A percentile compares a stretch with the other conserved stretches of the same genome.
Conservation (phyloP, 2,888 invertebrate genomes). For the Leptinotarsa haldemani region DNA sequence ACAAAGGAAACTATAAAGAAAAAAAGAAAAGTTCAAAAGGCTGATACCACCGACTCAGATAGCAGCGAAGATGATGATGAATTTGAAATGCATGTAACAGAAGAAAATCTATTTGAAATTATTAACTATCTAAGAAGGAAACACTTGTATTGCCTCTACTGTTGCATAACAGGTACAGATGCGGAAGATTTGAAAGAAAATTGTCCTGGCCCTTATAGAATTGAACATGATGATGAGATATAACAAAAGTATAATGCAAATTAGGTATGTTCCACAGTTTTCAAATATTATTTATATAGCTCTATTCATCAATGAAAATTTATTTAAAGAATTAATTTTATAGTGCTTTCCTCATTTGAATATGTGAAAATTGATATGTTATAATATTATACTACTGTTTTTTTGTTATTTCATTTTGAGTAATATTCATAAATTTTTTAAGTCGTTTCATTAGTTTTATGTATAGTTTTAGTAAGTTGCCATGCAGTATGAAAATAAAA, state of each 20-base stretch:
- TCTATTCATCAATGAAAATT: too few species aligned
- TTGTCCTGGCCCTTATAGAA: constrained; percentile 76
- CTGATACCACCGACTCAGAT: constrained; percentile 57
- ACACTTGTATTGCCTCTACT: constrained; percentile 84
- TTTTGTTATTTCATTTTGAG: too few species aligned
- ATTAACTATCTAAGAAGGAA: constrained; percentile 74
- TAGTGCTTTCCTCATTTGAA: too few species aligned
- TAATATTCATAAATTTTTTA: too few species aligned
- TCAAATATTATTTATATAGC: too few species aligned
- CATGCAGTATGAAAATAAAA: too few species aligned
- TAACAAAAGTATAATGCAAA: background rate
- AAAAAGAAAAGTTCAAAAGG: constrained; percentile 59
- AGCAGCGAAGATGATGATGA: constrained; percentile 56
- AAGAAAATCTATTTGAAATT: constrained; percentile 60
- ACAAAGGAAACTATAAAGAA: constrained; percentile 64
- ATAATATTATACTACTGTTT: too few species aligned
- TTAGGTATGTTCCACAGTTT: too few species aligned
- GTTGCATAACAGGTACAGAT: constrained; percentile 77
- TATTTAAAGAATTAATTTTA: too few species aligned
- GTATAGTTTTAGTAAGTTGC: too few species aligned
- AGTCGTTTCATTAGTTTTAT: too few species aligned
- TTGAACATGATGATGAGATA: constrained; percentile 69
- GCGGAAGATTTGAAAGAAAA: constrained; percentile 71
- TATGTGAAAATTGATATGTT: too few species aligned
- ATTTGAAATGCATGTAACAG: constrained; percentile 57